These are phyloP conservation scores for Halisarca cf. caerulea DNA, from an alignment of 37 sponge, comb jelly and placozoan species.

Conservation along the genomic window DNA sequence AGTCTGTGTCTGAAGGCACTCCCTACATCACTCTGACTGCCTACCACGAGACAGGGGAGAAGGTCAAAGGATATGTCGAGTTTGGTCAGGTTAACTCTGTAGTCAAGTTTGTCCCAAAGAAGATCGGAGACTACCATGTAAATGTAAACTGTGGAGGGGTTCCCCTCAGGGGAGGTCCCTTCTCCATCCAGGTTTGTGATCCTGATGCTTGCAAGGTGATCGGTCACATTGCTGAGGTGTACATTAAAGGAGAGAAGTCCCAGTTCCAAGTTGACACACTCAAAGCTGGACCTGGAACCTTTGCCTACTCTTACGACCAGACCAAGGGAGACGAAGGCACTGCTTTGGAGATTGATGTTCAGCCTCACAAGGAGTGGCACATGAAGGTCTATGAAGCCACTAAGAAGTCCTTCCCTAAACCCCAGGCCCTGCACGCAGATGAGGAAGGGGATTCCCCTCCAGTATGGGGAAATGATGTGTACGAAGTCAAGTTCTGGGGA, in stretches of 20 bases:
- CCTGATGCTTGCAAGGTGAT: constrained; percentile 57
- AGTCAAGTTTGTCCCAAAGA: constrained; percentile 59
- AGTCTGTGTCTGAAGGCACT: constrained; percentile 30
- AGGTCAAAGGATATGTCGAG: constrained; percentile 46
- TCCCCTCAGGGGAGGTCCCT: constrained; percentile 77
- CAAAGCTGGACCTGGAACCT: constrained; percentile 61
- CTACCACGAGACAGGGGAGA: constrained; percentile 36
- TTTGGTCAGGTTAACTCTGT: constrained; percentile 22
- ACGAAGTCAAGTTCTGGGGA: constrained; percentile 13
- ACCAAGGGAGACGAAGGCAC: constrained; percentile 41
- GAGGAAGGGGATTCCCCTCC: not conserved
- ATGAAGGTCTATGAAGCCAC: not conserved
- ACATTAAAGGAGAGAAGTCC: constrained; percentile 36
- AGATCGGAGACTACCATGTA: constrained; percentile 71
- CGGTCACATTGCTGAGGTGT: constrained; percentile 16
- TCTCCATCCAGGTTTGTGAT: constrained; percentile 56
- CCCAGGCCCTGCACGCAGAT: not conserved
- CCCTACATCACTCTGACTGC: constrained; percentile 42
- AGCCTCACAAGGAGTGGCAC: constrained; percentile 7
- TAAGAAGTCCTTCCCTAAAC: not conserved
- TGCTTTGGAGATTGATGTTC: not conserved
- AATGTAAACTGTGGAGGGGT: constrained; percentile 47
- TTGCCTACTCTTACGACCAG: constrained; percentile 16
- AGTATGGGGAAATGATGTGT: constrained; percentile 28
- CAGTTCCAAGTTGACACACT: constrained; percentile 31